These are phyloP conservation scores for Syngnathus rostellatus DNA, from an alignment of 2,797 vertebrate species.

Conservation along the genomic window DNA sequence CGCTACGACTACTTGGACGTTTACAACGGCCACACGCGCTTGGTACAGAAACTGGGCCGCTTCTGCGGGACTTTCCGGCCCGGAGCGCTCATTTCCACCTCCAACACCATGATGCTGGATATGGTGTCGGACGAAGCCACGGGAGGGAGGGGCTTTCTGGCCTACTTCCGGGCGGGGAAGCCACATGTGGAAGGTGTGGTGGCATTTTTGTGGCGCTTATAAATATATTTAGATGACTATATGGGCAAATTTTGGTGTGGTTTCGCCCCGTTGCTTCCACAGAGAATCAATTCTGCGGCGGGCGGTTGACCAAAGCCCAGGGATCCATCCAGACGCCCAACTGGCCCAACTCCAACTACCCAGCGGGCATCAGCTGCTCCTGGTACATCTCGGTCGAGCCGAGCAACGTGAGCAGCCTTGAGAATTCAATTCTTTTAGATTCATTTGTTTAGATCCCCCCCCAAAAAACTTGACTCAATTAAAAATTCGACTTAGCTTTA, in stretches of 20 bases:
- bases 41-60: constrained; percentile 76
- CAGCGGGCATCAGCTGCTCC: constrained; percentile 87
- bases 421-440: neutral
- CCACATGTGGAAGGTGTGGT: constrained; percentile 74
- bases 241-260: neutral
- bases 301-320: constrained; percentile 77
- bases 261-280: constrained; percentile 12
- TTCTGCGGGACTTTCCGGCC: constrained; percentile 89
- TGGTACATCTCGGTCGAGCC: constrained; percentile 83
- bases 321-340: constrained; percentile 85
- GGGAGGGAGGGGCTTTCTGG: constrained; percentile 79
- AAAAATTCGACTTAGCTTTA: neutral
- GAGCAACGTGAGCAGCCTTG: constrained; percentile 66
- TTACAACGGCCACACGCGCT: constrained; percentile 74
- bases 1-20: constrained; percentile 83
- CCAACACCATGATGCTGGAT: constrained; percentile 81
- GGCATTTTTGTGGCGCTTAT: neutral
- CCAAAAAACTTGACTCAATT: neutral
- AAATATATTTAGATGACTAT: neutral
- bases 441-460: neutral
- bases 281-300: constrained; percentile 88
- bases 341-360: constrained; percentile 87
- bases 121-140: constrained; percentile 77
- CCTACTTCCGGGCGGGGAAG: constrained; percentile 76
- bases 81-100: constrained; percentile 77